A percentile compares a stretch with the other conserved stretches of the same genome.
These are phyloP conservation scores for Ferdinandea cuprea DNA, from an alignment of 2,888 invertebrate genomes.

Conservation along the genomic window DNA sequence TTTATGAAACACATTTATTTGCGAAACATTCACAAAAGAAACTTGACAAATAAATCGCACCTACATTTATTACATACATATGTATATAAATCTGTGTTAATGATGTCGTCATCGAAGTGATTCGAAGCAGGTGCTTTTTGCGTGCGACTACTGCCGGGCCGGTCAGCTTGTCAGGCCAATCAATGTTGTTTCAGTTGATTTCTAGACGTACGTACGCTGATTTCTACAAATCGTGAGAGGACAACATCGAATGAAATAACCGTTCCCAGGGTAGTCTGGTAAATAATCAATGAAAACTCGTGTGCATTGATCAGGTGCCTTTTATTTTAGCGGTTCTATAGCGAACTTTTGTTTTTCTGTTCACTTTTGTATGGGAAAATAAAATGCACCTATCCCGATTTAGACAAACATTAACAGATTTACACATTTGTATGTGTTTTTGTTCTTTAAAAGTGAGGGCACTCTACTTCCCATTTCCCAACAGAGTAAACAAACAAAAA, in stretches of 20 bases:
- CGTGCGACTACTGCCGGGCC: neutral
- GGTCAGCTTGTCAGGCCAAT: neutral
- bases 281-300: conserved; percentile 1
- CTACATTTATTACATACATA: neutral
- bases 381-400: too few relatives aligned
- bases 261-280: conserved; percentile 4
- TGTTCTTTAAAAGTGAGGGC: too few relatives aligned
- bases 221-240: neutral
- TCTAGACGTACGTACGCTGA: neutral
- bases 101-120: conserved; percentile 40
- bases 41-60: conserved; percentile 39
- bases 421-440: too few relatives aligned
- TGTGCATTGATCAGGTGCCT: neutral
- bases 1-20: conserved; percentile 50
- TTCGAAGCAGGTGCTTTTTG: conserved; percentile 19
- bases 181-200: neutral
- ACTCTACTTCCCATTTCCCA: neutral
- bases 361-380: neutral
- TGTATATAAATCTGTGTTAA: neutral
- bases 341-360: neutral
- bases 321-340: neutral
- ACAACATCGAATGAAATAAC: conserved; percentile 16
- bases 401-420: too few relatives aligned
- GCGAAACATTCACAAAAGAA: conserved; percentile 32
- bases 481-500: too few relatives aligned